Percentiles rank a stretch among this genome's conserved stretches.
phyloP scores from a whole-genome alignment of 2,113 vertebrate species.

The cattle (Bos taurus) region DNA sequence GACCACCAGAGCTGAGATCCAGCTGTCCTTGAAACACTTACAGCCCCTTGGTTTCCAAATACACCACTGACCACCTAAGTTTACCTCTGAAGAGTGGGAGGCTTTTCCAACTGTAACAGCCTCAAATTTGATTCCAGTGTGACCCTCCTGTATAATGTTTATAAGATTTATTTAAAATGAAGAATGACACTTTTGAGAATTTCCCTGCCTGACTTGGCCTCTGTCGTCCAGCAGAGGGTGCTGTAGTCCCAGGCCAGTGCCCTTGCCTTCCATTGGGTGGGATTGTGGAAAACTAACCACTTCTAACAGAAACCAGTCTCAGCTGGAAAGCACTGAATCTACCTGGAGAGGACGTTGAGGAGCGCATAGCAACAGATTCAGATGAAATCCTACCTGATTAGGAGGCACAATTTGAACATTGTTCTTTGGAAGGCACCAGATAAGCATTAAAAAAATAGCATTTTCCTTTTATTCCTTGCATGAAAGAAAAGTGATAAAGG shows the following conservation, averaged over 20 bases:
- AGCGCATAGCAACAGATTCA: not conserved
- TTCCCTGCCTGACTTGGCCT: not conserved
- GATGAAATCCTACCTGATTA: not conserved
- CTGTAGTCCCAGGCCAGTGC: rapidly evolving
- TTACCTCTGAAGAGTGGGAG: not conserved
- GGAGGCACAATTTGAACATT: not conserved
- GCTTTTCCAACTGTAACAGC: not conserved
- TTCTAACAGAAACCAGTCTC: not conserved
- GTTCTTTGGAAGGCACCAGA: not conserved
- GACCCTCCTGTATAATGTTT: not conserved
- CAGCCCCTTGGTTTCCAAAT: not conserved
- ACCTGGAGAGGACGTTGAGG: not conserved
- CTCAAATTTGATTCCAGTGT: not conserved
- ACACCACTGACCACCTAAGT: too few species aligned
- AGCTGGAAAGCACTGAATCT: not conserved
- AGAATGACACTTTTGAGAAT: not conserved
- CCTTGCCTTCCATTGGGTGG: too few species aligned
- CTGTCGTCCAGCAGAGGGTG: conserved; percentile 30
- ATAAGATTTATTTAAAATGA: not conserved
- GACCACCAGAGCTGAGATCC: not conserved
- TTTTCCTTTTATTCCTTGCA: not conserved
- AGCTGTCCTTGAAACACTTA: rapidly evolving
- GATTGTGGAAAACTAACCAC: rapidly evolving
- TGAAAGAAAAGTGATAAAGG: not conserved
- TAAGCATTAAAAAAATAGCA: not conserved